Base-by-base conservation (phyloP, 2,888 invertebrate species). In the Ormyrus labotus region DNA sequence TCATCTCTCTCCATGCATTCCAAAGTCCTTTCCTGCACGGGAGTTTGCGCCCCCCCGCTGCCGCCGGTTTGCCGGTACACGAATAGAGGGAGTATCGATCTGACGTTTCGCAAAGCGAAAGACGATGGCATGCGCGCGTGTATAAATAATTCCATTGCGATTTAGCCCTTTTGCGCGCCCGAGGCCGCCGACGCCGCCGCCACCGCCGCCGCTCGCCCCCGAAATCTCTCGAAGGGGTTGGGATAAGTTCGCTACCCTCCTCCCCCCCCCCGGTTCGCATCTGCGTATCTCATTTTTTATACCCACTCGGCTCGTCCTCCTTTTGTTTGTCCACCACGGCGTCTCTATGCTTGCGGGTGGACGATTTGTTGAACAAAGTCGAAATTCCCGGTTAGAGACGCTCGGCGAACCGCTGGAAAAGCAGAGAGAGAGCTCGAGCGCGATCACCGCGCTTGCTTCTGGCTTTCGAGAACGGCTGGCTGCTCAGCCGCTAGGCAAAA, bases 401-500 rank as follows among this genome's bases (percentile, higher is more conserved):
- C 34, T 34, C 34, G 34, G 3, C 34, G 34, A 34, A 4, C 34
- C 34, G 34, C 34, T 34, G 34, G n/a, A 34, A 8, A 11, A 61
- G 57, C n/a, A 8, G 13, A 64, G 58, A 50, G 50, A 13, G 19
- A 65, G 34, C 34, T 3, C 34, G 34, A 34, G 47, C 60, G 61
- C 13, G 34, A 48, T 51, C 65, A 10, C 13, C 13, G 13, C 65
- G 47, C 71, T 34, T 4, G 78, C 77, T 76, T 85, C 83, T 82
- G 75, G 76, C 68, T 80, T 81, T 73, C 81, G 83, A 34, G 34
- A 88, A 87, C 87, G 89, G 87, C 82, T 86, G 85, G 87, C 85
- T 89, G 88, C 87, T 88, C 89, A 89, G 90, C 89, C 89, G 88
- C 82, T 85, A 87, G 89, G 89, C 89, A 88, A 88, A 89, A 88